Evolutionary conservation across 2,113 vertebrate genomes (phyloP), one percentile per base, ranked within the genome.

Genomic region (Nesoenas mayeri): DNA sequence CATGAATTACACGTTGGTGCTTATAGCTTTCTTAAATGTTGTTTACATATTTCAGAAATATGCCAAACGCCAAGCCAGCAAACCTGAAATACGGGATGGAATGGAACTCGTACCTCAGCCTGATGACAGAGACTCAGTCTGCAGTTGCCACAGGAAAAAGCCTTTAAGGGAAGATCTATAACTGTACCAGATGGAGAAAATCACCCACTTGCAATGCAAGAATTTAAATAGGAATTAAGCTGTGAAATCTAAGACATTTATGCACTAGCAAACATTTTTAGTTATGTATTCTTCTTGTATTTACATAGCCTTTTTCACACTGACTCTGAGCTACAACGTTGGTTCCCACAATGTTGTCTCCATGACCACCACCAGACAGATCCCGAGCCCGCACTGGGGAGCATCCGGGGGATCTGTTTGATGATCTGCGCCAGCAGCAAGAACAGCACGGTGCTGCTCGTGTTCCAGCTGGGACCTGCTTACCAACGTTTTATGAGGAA

Each of bases 101-200:
- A 99, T 99, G 99, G 99, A 99, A 93, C 97, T 81, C 40, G 98
- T 99, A 44, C 92, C 98, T 93, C 98, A 99, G 97, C 98, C 98
- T 4, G 96, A 98, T 57, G 98, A 99, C 85, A 96, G 92, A 89
- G 93, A 96, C 0, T 96, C 98, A 4, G 28, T 61, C 12, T 99
- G 99, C 79, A 90, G 48, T 1, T 99, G 99, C 96, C 96, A 96
- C 81, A 97, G 95, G 34, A 92, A 95, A 58, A 95, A 75, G 34
- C 91, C 78, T 82, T 50, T 58, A 71, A 98, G 93, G 94, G 98
- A 98, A 79, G 98, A 98, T 89, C 97, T 98, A 3, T 94, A 83
- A 81, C 89, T 89, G 92, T 96, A 92, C 79, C 53, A 58, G 75
- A 71, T 81, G 64, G 62, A 84, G 83, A 92, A 91, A 87, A 92